A percentile compares a stretch with the other conserved stretches of the same genome.
phyloP scores from a whole-genome alignment of 2,888 invertebrate species.

The Rhabditoides inermis region DNA sequence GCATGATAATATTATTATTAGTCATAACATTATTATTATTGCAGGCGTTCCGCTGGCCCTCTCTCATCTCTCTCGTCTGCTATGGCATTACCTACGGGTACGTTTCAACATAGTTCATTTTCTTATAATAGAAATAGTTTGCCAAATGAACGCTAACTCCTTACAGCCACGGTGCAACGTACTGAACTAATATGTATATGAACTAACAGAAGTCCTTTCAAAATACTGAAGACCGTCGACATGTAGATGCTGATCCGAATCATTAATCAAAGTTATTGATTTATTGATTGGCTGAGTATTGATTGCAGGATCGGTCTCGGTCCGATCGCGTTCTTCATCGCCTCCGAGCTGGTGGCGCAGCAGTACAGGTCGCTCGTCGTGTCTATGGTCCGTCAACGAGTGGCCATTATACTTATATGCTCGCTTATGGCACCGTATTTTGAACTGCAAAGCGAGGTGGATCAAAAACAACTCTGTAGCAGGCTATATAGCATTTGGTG shows the following conservation, averaged over 20 bases:
- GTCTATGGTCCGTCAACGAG: constrained; percentile 29
- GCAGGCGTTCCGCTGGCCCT: constrained; percentile 21
- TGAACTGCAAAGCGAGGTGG: too few relatives aligned
- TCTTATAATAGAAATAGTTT: too few relatives aligned
- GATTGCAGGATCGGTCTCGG: constrained; percentile 26
- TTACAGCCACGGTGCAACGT: too few relatives aligned
- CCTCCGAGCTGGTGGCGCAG: constrained; percentile 31
- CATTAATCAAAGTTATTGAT: background rate
- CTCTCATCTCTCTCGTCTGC: constrained; percentile 25
- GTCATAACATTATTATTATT: too few relatives aligned
- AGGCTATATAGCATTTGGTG: too few relatives aligned
- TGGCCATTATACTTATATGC: constrained; percentile 26
- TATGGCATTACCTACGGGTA: constrained; percentile 38
- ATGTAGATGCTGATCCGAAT: background rate
- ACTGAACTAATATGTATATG: too few relatives aligned
- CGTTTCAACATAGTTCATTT: background rate
- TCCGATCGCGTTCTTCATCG: constrained; percentile 38
- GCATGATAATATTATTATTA: background rate
- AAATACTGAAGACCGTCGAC: background rate
- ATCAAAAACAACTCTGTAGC: too few relatives aligned
- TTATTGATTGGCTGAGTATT: background rate
- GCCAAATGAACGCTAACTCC: too few relatives aligned
- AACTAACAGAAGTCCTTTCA: too few relatives aligned
- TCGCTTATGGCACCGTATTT: too few relatives aligned
- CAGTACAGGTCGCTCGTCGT: constrained; percentile 35